Base-by-base conservation (phyloP, 2,113 vertebrate species). In the Strix uralensis region DNA sequence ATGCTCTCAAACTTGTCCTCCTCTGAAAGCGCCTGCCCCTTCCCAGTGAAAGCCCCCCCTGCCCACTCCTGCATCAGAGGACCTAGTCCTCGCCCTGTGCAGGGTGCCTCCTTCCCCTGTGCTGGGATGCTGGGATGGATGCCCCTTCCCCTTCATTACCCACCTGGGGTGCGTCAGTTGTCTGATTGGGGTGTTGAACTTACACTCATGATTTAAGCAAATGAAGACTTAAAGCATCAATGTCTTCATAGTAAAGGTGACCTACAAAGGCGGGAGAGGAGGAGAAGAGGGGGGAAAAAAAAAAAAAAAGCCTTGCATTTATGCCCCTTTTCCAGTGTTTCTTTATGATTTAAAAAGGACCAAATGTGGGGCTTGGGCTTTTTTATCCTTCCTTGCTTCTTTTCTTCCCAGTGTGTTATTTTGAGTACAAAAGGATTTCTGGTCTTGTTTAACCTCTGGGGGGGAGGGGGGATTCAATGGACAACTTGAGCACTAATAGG, bases 371-470 rank as follows among this genome's bases (percentile, higher is more conserved):
- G 58, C 82, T 96, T 83, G 81, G 77, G 91, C 30, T 95, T 95
- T 97, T 95, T 94, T 91, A 94, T 94, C 81, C 74, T 90, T 49
- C 93, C 86, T 95, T 74, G 55, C 83, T 86, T 71, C 83, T 86
- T 80, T 90, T 93, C 92, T 94, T 90, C 87, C 32, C 70, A 82
- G 89, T 2, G 0, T 92, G 95, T 92, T 95, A 72, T 92, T 95
- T 92, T 6, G 2, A 92, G 70, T 91, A 91, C 87, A 95, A 94
- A 92, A 88, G 91, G 81, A 97, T 94, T 95, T 95, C 89, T 95
- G 89, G 86, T 92, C 81, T 94, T 96, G 73, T 95, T 97, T 95
- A 97, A 94, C 94, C 84, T 95, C 66, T 46, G 12, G 70, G 58
- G 49, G 83, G 70, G 42, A 71, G 38, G 51, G 81, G 81, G 74